Conservation (phyloP, 2,113 vertebrate species). For the Hepsetus odoe region DNA sequence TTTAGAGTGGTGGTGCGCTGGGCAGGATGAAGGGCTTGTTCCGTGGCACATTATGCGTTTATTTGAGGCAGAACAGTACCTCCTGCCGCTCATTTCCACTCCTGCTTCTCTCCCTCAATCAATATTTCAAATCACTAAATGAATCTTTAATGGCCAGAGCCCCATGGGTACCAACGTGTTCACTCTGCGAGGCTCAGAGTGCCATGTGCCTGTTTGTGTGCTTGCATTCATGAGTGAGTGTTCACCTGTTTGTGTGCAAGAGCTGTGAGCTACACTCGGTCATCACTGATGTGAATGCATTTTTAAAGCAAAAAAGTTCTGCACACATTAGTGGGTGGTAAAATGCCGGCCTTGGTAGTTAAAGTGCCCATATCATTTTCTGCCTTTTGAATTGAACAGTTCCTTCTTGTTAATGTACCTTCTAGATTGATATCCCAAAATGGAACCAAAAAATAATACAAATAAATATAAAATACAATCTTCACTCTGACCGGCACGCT, state of each 20-base stretch:
- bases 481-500: too few relatives aligned
- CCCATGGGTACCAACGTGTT: slow-evolving; percentile 36
- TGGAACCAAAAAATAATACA: too few relatives aligned
- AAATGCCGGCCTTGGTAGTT: background rate
- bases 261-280: slow-evolving; percentile 20
- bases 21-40: slow-evolving; percentile 29
- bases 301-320: slow-evolving; percentile 10
- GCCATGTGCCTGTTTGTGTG: slow-evolving; percentile 19
- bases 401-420: too few relatives aligned
- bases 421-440: too few relatives aligned
- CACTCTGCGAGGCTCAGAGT: slow-evolving; percentile 36
- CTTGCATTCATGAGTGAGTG: slow-evolving; percentile 5
- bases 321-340: background rate
- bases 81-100: slow-evolving; percentile 58
- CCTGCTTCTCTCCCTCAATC: slow-evolving; percentile 50
- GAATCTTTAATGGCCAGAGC: slow-evolving; percentile 56
- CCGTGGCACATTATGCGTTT: slow-evolving; percentile 40
- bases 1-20: background rate
- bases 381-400: too few relatives aligned
- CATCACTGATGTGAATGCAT: slow-evolving; percentile 7
- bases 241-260: background rate
- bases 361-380: too few relatives aligned
- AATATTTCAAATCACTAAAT: slow-evolving; percentile 63
- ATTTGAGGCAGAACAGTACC: slow-evolving; percentile 48
- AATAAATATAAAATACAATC: too few relatives aligned